phyloP scores from a whole-genome alignment of 2,797 vertebrate genomes.

The Sebastes melanostomus region DNA sequence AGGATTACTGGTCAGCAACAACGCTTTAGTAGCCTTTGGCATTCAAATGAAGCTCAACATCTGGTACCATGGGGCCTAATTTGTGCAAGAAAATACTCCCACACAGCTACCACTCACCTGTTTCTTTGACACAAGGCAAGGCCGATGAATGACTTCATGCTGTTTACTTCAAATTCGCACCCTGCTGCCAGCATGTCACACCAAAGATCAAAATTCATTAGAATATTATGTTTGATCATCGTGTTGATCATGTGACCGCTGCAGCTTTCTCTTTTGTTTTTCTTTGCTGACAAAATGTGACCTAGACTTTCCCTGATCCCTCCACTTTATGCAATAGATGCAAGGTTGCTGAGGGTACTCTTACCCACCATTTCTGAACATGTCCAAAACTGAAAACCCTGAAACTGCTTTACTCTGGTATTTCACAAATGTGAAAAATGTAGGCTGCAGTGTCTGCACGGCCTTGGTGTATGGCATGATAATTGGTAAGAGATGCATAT shows the following conservation, averaged over 20 bases:
- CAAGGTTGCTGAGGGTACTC: not conserved
- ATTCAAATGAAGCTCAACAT: constrained; percentile 44
- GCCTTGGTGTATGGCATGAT: too few relatives aligned
- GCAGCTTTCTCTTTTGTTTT: not conserved
- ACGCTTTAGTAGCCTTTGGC: not conserved
- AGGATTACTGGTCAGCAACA: constrained; percentile 11
- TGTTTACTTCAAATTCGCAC: constrained; percentile 13
- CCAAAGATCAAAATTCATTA: not conserved
- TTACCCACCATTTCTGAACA: too few relatives aligned
- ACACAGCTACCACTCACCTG: constrained; percentile 11
- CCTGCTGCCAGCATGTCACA: not conserved
- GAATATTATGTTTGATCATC: not conserved
- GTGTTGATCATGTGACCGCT: not conserved
- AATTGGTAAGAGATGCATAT: too few relatives aligned
- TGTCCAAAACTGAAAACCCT: too few relatives aligned
- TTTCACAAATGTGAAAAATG: too few relatives aligned
- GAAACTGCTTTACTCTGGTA: too few relatives aligned
- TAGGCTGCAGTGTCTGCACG: too few relatives aligned
- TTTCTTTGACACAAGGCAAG: constrained; percentile 12
- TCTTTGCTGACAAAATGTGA: not conserved
- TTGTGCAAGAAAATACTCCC: constrained; percentile 51
- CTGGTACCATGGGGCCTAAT: constrained; percentile 47
- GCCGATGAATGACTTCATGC: constrained; percentile 14
- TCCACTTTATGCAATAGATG: too few relatives aligned
- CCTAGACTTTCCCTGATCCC: too few relatives aligned